phyloP scores from a whole-genome alignment of 2,113 vertebrate genomes.

The Oriolus oriolus region DNA sequence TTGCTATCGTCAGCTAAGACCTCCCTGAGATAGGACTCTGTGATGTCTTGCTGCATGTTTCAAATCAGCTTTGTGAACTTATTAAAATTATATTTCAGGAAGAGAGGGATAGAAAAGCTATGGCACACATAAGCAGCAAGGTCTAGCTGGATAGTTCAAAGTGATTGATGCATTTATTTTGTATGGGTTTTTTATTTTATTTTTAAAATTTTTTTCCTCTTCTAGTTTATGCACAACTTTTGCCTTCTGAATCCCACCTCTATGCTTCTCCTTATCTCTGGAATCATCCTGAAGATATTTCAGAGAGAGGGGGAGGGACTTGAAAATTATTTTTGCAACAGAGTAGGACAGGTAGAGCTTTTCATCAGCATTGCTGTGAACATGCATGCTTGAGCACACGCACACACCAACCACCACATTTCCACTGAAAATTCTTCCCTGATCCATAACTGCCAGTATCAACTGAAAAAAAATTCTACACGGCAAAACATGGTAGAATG shows the following conservation, averaged over 20 bases:
- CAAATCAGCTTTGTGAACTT: neutral
- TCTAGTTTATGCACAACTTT: neutral
- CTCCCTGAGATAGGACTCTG: neutral
- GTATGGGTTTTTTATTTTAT: neutral
- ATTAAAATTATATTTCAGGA: neutral
- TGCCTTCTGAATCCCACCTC: neutral
- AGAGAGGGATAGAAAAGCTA: neutral
- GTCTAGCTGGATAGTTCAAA: neutral
- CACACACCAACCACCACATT: neutral
- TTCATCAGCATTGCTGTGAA: neutral
- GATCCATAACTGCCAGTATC: neutral
- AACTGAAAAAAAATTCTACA: neutral
- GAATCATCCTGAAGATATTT: neutral
- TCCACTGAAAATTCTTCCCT: neutral
- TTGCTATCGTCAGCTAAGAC: neutral
- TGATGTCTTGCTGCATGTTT: neutral
- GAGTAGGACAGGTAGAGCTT: neutral
- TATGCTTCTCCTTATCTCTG: neutral
- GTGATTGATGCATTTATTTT: neutral
- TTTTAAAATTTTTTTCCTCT: neutral
- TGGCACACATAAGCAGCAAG: neutral
- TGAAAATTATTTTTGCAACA: neutral
- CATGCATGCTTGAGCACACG: neutral
- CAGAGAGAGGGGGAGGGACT: neutral
- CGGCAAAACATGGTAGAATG: neutral